Base-by-base conservation (phyloP, 2,888 invertebrate species). In the Anodontia alba region DNA sequence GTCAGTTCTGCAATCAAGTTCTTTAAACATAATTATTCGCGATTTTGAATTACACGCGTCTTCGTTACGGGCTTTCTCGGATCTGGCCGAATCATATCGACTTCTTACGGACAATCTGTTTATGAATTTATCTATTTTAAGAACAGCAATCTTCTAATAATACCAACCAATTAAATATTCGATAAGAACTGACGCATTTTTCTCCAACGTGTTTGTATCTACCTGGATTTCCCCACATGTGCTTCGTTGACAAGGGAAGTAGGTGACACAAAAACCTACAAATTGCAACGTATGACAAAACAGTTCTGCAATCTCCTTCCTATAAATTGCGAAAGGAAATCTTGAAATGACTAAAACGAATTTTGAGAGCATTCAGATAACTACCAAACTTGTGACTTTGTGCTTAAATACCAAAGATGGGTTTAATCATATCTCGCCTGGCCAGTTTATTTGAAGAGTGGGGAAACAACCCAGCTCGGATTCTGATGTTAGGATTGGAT, bases 401-500 rank as follows among this genome's bases (percentile, higher is more conserved):
- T 38, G 38, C 38, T n/a, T n/a, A n/a, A n/a, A n/a, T n/a, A n/a
- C n/a, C n/a, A 12, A 57, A 57, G n/a, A 84, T 84, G 84, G 84
- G 84, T 29, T 68, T 81, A 33, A 69, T 73, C 29, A 38, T 84
- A 26, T 76, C 84, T n/a, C 75, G 71, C 23, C 20, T 84, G 26
- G 54, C 51, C 3, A 49, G 70, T 10, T 43, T 84, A 15, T 84
- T 84, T 62, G 73, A 73, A 12, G 81, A 84, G 0, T 84, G 81
- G 81, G 81, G 86, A 7, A 78, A 66, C 2, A 66, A 68, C 12
- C 88, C 90, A 12, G 89, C 92, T 10, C 77, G 93, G 67, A 91
- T 93, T 75, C 78, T 93, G 3, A 92, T 93, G 93, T 82, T 93
- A 15, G 93, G 93, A 43, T 81, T 93, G 54, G 93, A 93, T 79